Base-by-base conservation (phyloP, 2,113 vertebrate species). In the Fulica atra region DNA sequence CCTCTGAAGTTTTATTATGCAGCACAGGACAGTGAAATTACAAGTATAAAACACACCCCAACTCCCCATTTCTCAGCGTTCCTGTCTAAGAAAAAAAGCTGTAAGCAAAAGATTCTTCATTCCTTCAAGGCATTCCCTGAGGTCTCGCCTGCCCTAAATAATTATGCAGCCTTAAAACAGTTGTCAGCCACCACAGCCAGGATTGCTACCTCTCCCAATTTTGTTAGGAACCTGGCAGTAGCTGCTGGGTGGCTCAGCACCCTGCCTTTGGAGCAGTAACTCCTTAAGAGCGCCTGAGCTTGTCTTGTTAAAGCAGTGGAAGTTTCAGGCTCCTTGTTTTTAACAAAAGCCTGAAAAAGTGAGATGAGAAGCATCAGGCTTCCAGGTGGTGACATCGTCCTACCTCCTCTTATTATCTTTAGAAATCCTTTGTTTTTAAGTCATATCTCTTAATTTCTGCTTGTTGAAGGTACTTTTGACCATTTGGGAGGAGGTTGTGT, bases 131-230 rank as follows among this genome's bases (percentile, higher is more conserved):
- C 69, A 66, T 89, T 97, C 93, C 90, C 93, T 29, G 44, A 76
- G 83, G 96, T 69, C n/a, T 93, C 72, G 56, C 69, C 88, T 95
- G 92, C 83, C 90, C 90, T 94, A 93, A 90, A 93, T 95, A 92
- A 96, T 97, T 95, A 96, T 78, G 91, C 53, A 91, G 73, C 63
- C 91, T 96, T 95, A 88, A 93, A 95, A 65, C 65, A 91, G 69
- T 93, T 93, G 93, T 93, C 95, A 96, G 65, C 23, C 64, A 59
- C 21, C 0, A 1, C 68, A 70, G 85, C 38, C 89, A 78, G 88
- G 79, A 66, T 82, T 73, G 63, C 63, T 87, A 40, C 85, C 63
- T 82, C 40, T 89, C 89, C 51, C 0, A 4, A 86, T 88, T 72
- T 88, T 60, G 18, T 25, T 0, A 7, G 51, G 89, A 88, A 56